Percentiles rank a stretch among this genome's conserved stretches.
These are phyloP conservation scores for Lycaena phlaeas DNA, from an alignment of 2,888 invertebrate genomes.

Conservation along the genomic window DNA sequence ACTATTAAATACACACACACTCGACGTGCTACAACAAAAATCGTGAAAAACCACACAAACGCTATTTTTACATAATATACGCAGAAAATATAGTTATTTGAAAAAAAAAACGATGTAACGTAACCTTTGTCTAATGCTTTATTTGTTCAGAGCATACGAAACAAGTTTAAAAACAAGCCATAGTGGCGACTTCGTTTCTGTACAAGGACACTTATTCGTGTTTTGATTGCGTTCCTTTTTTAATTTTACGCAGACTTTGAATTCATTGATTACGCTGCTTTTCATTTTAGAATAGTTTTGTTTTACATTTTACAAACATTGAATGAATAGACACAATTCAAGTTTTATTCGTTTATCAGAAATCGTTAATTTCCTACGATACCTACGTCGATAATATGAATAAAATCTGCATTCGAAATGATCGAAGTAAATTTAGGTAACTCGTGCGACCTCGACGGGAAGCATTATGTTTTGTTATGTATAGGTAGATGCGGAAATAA, in stretches of 20 bases:
- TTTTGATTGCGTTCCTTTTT: conserved; percentile 27
- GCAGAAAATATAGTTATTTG: not conserved
- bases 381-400: too few relatives aligned
- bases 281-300: conserved; percentile 11
- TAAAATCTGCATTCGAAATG: too few relatives aligned
- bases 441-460: conserved; percentile 1
- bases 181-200: conserved; percentile 12
- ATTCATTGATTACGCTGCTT: conserved; percentile 19
- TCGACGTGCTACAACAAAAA: not conserved
- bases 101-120: not conserved
- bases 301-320: conserved; percentile 4
- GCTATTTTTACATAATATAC: not conserved
- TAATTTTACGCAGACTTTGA: conserved; percentile 21
- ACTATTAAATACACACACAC: conserved; percentile 2
- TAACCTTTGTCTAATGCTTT: conserved; percentile 10
- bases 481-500: not conserved
- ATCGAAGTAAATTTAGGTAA: too few relatives aligned
- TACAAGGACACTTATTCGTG: conserved; percentile 26
- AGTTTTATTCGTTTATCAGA: not conserved
- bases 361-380: too few relatives aligned
- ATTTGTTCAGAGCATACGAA: conserved; percentile 15
- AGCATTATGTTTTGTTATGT: conserved; percentile 3
- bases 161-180: conserved; percentile 16
- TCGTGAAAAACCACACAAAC: not conserved
- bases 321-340: conserved; percentile 6